These are phyloP conservation scores for Semotilus atromaculatus DNA, from an alignment of 2,797 vertebrate genomes.

Conservation along the genomic window DNA sequence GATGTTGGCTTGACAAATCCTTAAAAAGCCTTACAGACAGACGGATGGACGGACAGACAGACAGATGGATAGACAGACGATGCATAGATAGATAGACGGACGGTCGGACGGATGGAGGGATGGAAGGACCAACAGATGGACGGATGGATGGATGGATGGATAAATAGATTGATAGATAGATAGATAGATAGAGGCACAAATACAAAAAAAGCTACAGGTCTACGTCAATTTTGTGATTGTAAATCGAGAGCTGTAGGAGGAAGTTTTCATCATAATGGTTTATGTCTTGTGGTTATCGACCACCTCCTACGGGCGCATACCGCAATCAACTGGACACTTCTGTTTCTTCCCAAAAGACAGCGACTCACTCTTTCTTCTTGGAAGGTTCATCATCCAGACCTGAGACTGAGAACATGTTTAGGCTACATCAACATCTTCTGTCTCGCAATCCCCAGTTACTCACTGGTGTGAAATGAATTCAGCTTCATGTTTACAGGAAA, in stretches of 20 bases:
- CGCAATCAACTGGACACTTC: not conserved
- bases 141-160: not conserved
- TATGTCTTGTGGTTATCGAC: not conserved
- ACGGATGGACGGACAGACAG: too few relatives aligned
- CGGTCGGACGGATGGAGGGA: not conserved
- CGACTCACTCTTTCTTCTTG: not conserved
- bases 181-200: not conserved
- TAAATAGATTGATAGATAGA: not conserved
- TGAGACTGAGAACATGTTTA: conserved; percentile 10
- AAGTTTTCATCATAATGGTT: not conserved
- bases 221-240: not conserved
- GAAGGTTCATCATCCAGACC: conserved; percentile 13
- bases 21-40: not conserved
- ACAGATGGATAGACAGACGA: too few relatives aligned
- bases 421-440: conserved; percentile 13
- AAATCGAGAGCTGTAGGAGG: not conserved
- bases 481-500: conserved; percentile 41
- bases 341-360: conserved; percentile 3
- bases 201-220: not conserved
- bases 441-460: conserved; percentile 24
- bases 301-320: not conserved
- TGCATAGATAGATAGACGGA: too few relatives aligned
- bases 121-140: not conserved
- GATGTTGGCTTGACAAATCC: not conserved
- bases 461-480: conserved; percentile 14